Evolutionary conservation across 2,888 invertebrate species (phyloP).

Genomic region (Tineola bisselliella): DNA sequence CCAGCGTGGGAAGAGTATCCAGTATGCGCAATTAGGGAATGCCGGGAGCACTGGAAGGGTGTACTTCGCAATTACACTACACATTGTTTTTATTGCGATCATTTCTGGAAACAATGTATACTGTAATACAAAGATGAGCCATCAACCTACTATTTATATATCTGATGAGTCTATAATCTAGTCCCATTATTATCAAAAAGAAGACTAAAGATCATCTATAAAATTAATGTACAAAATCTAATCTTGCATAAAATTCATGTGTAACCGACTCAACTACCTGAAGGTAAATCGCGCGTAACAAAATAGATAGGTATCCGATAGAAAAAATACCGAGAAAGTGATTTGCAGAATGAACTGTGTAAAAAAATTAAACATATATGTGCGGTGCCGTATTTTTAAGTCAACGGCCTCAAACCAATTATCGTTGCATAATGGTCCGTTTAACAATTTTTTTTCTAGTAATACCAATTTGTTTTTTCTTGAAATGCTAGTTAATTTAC

Average conservation of each 20-base stretch:
- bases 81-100: slow-evolving; percentile 50
- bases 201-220: neutral
- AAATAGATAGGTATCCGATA: slow-evolving; percentile 28
- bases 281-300: slow-evolving; percentile 34
- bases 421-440: slow-evolving; percentile 48
- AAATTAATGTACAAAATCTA: slow-evolving; percentile 12
- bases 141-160: no score
- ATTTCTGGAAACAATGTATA: slow-evolving; percentile 18
- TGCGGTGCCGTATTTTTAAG: slow-evolving; percentile 24
- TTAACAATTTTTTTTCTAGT: slow-evolving; percentile 28
- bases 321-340: slow-evolving; percentile 42
- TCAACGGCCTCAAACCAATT: slow-evolving; percentile 55
- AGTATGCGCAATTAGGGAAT: slow-evolving; percentile 51
- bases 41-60: slow-evolving; percentile 42
- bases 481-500: slow-evolving; percentile 9
- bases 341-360: slow-evolving; percentile 27
- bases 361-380: slow-evolving; percentile 27
- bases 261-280: slow-evolving; percentile 11
- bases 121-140: neutral
- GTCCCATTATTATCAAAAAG: neutral
- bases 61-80: slow-evolving; percentile 38
- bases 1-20: slow-evolving; percentile 53
- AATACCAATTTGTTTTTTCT: slow-evolving; percentile 44
- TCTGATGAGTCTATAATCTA: no score
- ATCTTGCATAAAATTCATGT: slow-evolving; percentile 14